phyloP scores from a whole-genome alignment of 2,797 vertebrate species.

The Fratercula arctica region DNA sequence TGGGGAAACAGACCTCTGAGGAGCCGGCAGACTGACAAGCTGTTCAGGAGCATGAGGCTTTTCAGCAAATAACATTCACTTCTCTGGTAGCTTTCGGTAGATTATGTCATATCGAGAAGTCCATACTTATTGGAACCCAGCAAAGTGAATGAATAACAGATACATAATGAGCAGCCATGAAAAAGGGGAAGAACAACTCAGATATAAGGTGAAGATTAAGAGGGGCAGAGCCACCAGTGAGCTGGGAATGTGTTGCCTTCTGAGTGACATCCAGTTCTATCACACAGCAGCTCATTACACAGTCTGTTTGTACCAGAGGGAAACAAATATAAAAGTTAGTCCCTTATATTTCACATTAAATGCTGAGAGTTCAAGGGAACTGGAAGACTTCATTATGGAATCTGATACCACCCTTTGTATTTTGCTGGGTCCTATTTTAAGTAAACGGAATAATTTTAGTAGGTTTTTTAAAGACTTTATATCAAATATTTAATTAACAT shows the following conservation, averaged over 20 bases:
- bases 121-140: not conserved
- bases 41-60: not conserved
- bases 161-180: not conserved
- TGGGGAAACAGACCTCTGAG: slow-evolving; percentile 37
- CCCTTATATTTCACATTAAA: slow-evolving; percentile 33
- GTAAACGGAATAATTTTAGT: slow-evolving; percentile 10
- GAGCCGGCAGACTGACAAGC: slow-evolving; percentile 30
- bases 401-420: not conserved
- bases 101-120: slow-evolving; percentile 26
- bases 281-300: slow-evolving; percentile 12
- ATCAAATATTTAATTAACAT: slow-evolving; percentile 59
- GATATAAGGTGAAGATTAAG: slow-evolving; percentile 32
- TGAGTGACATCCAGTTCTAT: slow-evolving; percentile 43
- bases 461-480: not conserved
- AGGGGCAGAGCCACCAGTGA: slow-evolving; percentile 34
- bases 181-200: not conserved
- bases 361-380: not conserved
- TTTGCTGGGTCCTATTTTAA: slow-evolving; percentile 37
- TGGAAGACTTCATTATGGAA: not conserved
- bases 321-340: slow-evolving; percentile 16
- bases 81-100: not conserved
- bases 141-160: not conserved
- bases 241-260: slow-evolving; percentile 22
- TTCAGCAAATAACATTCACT: slow-evolving; percentile 28
- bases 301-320: not conserved